Base-by-base conservation (phyloP, 2,888 invertebrate genomes). In the Nemurella pictetii region DNA sequence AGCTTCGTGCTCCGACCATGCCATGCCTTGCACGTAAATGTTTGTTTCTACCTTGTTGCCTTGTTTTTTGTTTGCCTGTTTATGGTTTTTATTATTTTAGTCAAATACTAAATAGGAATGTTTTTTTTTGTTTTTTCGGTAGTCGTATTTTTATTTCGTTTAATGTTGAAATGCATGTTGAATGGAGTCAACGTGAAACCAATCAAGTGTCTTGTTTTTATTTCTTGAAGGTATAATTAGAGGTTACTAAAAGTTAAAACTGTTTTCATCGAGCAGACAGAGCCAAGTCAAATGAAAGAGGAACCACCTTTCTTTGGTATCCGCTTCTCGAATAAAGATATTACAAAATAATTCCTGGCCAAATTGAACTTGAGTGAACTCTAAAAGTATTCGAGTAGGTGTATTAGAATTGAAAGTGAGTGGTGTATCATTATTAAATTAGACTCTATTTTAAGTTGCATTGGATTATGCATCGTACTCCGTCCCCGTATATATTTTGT, bases 201-300 rank as follows among this genome's bases (percentile, higher is more conserved):
- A 82, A 82, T 82, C 82, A 82, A 72, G 82, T 36, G 35, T 80
- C 35, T 80, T 80, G 32, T 36, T 80, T 80, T 28, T 28, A 28
- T 27, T 82, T 82, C 55, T 82, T 82, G 55, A 82, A 55, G 73
- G 73, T 55, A 82, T 82, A 82, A 82, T 82, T 82, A 29, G 82
- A 72, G 72, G 82, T 72, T 82, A 55, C 72, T 82, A 82, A 82
- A 72, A n/a, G 78, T 29, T 75, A 75, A 75, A 29, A 28, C 75
- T 75, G 5, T 75, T 75, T 55, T 55, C 55, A 55, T 55, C 55
- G n/a, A n/a, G n/a, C n/a, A n/a, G n/a, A n/a, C n/a, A n/a, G n/a
- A 55, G 55, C 9, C 55, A 55, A 55, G 55, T 12, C 55, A 20
- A 55, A 55, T 55, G 55, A 55, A 55, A 7, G 55, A 55, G 55